Conservation (phyloP, 2,113 vertebrate genomes). For the Rousettus leschenaultii region DNA sequence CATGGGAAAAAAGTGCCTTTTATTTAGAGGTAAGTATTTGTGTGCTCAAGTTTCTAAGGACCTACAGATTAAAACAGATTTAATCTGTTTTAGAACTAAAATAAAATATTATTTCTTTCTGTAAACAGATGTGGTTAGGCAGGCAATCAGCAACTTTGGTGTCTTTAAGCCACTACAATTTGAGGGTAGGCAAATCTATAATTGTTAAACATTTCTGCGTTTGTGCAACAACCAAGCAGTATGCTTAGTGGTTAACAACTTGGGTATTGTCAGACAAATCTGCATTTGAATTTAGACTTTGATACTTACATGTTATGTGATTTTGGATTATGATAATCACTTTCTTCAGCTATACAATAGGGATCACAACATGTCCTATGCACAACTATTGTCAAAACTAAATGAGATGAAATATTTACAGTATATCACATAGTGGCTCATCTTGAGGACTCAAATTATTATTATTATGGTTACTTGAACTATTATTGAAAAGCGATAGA, state of each 20-base stretch:
- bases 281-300: neutral
- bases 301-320: neutral
- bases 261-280: neutral
- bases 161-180: neutral
- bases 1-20: slow-evolving; percentile 20
- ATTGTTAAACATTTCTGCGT: neutral
- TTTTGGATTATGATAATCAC: neutral
- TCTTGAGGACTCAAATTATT: neutral
- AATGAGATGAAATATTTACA: neutral
- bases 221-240: neutral
- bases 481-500: neutral
- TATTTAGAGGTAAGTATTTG: neutral
- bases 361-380: neutral
- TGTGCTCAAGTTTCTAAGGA: neutral
- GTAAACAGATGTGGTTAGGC: neutral
- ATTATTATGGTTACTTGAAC: neutral
- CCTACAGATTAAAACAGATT: neutral
- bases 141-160: neutral
- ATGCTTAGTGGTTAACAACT: neutral
- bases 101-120: neutral
- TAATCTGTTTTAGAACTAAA: neutral
- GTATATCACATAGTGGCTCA: neutral
- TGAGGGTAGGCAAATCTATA: neutral
- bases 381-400: neutral
- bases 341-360: neutral